A percentile compares a stretch with the other conserved stretches of the same genome.
These are phyloP conservation scores for Glandiceps talaboti DNA, from an alignment of 53 echinoderm and acorn worm species.

Conservation along the genomic window DNA sequence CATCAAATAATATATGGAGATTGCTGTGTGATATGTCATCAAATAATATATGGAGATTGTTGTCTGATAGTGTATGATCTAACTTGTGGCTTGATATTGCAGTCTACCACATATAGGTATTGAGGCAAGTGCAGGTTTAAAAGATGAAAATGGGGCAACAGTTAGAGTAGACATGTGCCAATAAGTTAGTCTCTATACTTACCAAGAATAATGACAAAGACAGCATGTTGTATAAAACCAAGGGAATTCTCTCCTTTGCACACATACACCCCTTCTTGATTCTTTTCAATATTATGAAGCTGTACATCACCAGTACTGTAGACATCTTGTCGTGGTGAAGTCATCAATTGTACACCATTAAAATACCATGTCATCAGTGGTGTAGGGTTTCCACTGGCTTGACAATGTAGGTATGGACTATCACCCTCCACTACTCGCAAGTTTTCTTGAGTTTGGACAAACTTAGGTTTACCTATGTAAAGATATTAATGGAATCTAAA, in stretches of 20 bases:
- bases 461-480: conserved; percentile 57
- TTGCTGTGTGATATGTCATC: too few species aligned
- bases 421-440: conserved; percentile 47
- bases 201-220: conserved; percentile 48
- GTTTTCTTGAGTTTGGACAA: conserved; percentile 29
- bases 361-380: conserved; percentile 47
- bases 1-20: too few species aligned
- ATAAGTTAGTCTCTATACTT: too few species aligned
- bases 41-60: too few species aligned
- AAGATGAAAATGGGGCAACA: not conserved
- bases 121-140: too few species aligned
- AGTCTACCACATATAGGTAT: too few species aligned
- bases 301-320: conserved; percentile 71
- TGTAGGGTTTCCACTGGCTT: conserved; percentile 42
- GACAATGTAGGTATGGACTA: conserved; percentile 33
- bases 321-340: conserved; percentile 46
- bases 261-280: conserved; percentile 62
- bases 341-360: conserved; percentile 25
- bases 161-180: too few species aligned
- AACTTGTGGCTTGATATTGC: too few species aligned
- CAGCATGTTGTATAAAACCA: conserved; percentile 18
- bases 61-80: too few species aligned
- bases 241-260: conserved; percentile 52
- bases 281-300: conserved; percentile 50
- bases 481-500: too few species aligned